Evolutionary conservation across 2,113 vertebrate species (phyloP).

Genomic region (Onychostoma macrolepis): DNA sequence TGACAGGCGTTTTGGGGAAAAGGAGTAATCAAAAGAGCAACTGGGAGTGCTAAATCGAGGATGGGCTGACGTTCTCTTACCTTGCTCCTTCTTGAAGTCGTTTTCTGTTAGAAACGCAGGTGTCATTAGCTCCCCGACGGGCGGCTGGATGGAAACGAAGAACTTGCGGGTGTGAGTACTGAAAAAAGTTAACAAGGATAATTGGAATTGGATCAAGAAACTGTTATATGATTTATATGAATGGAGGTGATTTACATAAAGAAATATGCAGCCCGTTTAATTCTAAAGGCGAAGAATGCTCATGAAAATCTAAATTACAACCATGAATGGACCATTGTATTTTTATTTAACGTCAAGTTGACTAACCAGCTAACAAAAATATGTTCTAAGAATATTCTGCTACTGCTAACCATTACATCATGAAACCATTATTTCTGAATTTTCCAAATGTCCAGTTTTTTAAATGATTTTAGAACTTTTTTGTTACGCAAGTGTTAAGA

Average conservation of each 20-base stretch:
- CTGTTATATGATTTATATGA: not conserved
- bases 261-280: not conserved
- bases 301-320: not conserved
- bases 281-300: not conserved
- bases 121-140: constrained; percentile 93
- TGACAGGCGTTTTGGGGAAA: not conserved
- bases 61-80: constrained; percentile 71
- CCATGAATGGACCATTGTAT: not conserved
- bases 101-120: constrained; percentile 95
- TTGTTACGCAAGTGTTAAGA: no score
- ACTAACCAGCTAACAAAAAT: not conserved
- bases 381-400: not conserved
- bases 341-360: not conserved
- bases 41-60: not conserved
- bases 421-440: not conserved
- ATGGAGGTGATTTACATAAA: not conserved
- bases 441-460: no score
- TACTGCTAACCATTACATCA: not conserved
- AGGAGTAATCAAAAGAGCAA: not conserved
- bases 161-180: constrained; percentile 93
- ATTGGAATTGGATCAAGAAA: not conserved
- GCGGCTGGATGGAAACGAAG: constrained; percentile 94
- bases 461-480: no score
- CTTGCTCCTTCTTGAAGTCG: constrained; percentile 96
- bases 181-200: constrained; percentile 20